phyloP scores from a whole-genome alignment of 2,113 vertebrate genomes.

The Pholis gunnellus region DNA sequence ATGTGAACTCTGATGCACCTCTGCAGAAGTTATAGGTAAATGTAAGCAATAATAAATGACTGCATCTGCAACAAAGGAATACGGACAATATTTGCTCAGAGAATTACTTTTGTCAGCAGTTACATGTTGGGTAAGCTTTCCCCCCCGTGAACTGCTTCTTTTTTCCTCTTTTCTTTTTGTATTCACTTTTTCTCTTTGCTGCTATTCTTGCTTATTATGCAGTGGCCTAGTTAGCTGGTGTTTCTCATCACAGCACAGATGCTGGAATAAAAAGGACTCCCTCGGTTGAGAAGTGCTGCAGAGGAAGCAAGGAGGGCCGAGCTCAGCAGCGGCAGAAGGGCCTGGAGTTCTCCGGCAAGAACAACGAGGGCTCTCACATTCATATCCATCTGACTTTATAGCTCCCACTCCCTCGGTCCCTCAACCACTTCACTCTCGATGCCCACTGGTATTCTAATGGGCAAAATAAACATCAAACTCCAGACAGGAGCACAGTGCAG shows the following conservation, averaged over 20 bases:
- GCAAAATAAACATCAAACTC: slow-evolving; percentile 46
- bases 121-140: slow-evolving; percentile 55
- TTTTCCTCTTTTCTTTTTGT: neutral
- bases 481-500: slow-evolving; percentile 42
- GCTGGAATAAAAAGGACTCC: slow-evolving; percentile 75
- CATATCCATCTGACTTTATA: slow-evolving; percentile 51
- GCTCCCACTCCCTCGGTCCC: slow-evolving; percentile 64
- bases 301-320: slow-evolving; percentile 56
- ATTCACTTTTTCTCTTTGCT: slow-evolving; percentile 59
- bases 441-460: slow-evolving; percentile 57
- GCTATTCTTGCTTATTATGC: slow-evolving; percentile 81
- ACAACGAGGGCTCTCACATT: slow-evolving; percentile 61
- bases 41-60: slow-evolving; percentile 74
- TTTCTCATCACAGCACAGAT: slow-evolving; percentile 77
- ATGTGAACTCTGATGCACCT: slow-evolving; percentile 66
- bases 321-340: slow-evolving; percentile 36
- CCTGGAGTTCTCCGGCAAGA: slow-evolving; percentile 51
- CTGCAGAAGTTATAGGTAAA: slow-evolving; percentile 55
- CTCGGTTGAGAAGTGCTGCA: slow-evolving; percentile 65
- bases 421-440: slow-evolving; percentile 60
- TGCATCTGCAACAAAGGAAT: slow-evolving; percentile 60
- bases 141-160: slow-evolving; percentile 48
- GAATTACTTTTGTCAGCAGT: slow-evolving; percentile 76
- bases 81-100: slow-evolving; percentile 73
- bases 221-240: slow-evolving; percentile 81